A percentile compares a stretch with the other conserved stretches of the same genome.
Evolutionary conservation across 1,140 invertebrate genomes (phyloP).

Genomic region (Maniola jurtina): DNA sequence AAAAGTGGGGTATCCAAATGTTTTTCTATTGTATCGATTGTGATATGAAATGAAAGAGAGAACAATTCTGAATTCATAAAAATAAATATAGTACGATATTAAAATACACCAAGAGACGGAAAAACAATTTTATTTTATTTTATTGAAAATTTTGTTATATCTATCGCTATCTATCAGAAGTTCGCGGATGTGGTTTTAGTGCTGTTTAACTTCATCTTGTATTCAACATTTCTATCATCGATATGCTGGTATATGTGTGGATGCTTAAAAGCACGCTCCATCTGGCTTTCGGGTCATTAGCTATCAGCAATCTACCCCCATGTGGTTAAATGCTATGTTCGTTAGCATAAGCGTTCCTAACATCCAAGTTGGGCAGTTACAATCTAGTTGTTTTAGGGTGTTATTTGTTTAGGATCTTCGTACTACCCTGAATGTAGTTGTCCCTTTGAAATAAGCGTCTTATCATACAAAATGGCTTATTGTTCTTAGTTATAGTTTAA

Average conservation of each 20-base stretch:
- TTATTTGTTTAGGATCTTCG: conserved; percentile 11
- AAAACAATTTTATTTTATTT: no score
- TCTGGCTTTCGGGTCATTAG: conserved; percentile 9
- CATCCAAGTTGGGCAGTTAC: conserved; percentile 1
- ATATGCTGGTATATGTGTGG: neutral
- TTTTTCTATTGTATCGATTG: no score
- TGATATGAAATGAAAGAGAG: no score
- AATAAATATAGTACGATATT: no score
- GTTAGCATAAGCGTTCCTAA: conserved; percentile 15
- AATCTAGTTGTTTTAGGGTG: conserved; percentile 7
- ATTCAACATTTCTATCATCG: no score
- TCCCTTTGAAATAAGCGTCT: neutral
- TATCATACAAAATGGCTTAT: neutral
- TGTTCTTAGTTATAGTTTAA: neutral
- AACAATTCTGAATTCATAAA: no score
- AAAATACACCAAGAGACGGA: no score
- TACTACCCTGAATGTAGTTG: conserved; percentile 1
- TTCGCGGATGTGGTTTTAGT: no score
- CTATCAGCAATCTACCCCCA: conserved; percentile 14
- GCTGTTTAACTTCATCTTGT: no score
- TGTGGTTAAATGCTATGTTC: conserved; percentile 23
- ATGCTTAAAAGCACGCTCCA: neutral
- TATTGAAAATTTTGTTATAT: no score
- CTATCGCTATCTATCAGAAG: no score
- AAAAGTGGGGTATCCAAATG: no score